These are phyloP conservation scores for Radopholus similis DNA, from an alignment of 1,140 invertebrate species.

Conservation along the genomic window DNA sequence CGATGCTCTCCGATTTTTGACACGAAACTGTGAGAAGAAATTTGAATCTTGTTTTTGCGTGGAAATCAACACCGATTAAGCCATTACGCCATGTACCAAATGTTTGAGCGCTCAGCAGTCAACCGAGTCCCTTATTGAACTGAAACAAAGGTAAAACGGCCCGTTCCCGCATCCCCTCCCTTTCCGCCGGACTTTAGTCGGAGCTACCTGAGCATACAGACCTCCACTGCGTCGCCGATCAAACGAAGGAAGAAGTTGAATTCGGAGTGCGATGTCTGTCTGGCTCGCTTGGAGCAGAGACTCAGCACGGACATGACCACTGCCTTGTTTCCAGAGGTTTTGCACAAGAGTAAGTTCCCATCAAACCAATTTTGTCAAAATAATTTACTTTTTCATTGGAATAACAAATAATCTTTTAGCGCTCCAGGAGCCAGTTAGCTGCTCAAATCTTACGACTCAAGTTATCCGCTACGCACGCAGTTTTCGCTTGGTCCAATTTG, in stretches of 20 bases:
- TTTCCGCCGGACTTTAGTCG: neutral
- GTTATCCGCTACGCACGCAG: slow-evolving; percentile 35
- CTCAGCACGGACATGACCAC: slow-evolving; percentile 19
- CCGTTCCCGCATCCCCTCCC: too few relatives aligned
- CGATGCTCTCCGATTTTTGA: slow-evolving; percentile 85
- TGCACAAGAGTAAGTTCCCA: slow-evolving; percentile 37
- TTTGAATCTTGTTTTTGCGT: slow-evolving; percentile 5
- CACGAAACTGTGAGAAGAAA: slow-evolving; percentile 71
- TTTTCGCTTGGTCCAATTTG: slow-evolving; percentile 40
- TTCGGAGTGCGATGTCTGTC: slow-evolving; percentile 55
- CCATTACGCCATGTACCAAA: slow-evolving; percentile 50
- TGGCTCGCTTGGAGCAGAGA: slow-evolving; percentile 31
- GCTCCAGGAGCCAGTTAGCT: slow-evolving; percentile 35
- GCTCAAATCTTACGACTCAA: slow-evolving; percentile 16
- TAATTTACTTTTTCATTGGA: neutral
- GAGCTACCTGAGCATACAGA: slow-evolving; percentile 2
- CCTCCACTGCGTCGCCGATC: neutral
- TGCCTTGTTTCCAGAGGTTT: slow-evolving; percentile 38
- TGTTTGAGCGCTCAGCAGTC: slow-evolving; percentile 52
- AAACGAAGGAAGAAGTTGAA: slow-evolving; percentile 20
- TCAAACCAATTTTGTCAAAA: neutral
- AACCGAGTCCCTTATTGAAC: neutral
- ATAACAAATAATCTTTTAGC: slow-evolving; percentile 28
- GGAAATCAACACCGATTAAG: slow-evolving; percentile 19
- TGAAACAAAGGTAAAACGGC: neutral